Conservation (phyloP, 1,140 invertebrate species). For the Cyrtorhinus lividipennis region DNA sequence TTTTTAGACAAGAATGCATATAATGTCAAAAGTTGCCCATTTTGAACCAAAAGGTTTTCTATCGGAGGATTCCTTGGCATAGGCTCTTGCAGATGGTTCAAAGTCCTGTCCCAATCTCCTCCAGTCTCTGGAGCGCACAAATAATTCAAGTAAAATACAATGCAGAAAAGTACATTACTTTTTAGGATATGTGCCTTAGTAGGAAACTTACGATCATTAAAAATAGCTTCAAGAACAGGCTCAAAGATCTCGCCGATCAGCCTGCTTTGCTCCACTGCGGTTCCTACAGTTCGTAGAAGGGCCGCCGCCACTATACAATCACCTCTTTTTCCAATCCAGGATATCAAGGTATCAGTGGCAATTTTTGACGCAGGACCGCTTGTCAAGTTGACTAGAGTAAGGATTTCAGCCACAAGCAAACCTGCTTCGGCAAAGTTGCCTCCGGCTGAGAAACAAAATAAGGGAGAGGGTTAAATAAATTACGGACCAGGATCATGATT, state of each 20-base stretch:
- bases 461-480: slow-evolving; percentile 5
- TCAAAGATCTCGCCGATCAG: slow-evolving; percentile 35
- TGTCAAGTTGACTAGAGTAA: slow-evolving; percentile 32
- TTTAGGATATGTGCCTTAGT: no score
- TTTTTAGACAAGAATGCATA: slow-evolving; percentile 35
- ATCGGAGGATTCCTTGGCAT: slow-evolving; percentile 31
- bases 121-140: slow-evolving; percentile 10
- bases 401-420: slow-evolving; percentile 34
- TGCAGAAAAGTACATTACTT: no score
- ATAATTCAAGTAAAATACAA: no score
- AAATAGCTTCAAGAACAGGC: slow-evolving; percentile 35
- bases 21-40: slow-evolving; percentile 33
- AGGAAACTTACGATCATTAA: slow-evolving; percentile 26
- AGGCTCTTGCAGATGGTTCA: slow-evolving; percentile 32
- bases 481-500: no score
- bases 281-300: slow-evolving; percentile 32
- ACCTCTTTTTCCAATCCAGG: slow-evolving; percentile 32
- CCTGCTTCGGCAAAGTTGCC: slow-evolving; percentile 31
- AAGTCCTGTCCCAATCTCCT: slow-evolving; percentile 31
- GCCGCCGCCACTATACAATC: slow-evolving; percentile 34
- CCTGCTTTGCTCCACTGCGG: slow-evolving; percentile 32
- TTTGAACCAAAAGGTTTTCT: slow-evolving; percentile 31
- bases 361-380: slow-evolving; percentile 27
- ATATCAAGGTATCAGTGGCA: slow-evolving; percentile 24
- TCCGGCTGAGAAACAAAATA: slow-evolving; percentile 12